These are phyloP conservation scores for Tragulus kanchil DNA, from an alignment of 2,113 vertebrate genomes.

Conservation along the genomic window DNA sequence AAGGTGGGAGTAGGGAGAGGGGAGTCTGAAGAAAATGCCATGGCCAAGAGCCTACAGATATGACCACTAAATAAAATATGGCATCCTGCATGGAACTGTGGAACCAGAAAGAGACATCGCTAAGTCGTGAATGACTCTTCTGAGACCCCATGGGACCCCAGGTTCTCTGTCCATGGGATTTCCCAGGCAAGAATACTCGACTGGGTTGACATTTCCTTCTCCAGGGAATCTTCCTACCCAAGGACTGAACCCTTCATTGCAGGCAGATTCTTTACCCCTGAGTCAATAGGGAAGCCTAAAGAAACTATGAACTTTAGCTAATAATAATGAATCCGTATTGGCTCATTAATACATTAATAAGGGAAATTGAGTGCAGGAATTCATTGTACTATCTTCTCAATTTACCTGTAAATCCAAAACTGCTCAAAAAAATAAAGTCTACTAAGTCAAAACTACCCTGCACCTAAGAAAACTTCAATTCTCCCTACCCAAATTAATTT, in stretches of 20 bases:
- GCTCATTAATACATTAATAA: neutral
- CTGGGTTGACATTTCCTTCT: neutral
- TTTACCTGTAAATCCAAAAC: slow-evolving; percentile 18
- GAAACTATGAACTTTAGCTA: neutral
- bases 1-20: too few species aligned
- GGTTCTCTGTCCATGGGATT: neutral
- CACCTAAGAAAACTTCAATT: slow-evolving; percentile 23
- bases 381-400: neutral
- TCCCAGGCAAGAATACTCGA: neutral
- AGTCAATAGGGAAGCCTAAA: neutral
- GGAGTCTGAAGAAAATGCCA: neutral
- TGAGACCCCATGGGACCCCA: neutral
- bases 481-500: neutral
- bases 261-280: neutral
- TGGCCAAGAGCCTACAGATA: neutral
- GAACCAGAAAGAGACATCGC: neutral
- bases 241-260: neutral
- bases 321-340: neutral
- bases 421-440: neutral
- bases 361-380: neutral
- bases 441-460: slow-evolving; percentile 19
- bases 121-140: neutral
- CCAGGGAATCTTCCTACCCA: neutral
- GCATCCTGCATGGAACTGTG: neutral
- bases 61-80: slow-evolving; percentile 6